Evolutionary conservation across 2,888 invertebrate species (phyloP).

Genomic region (Watsonalla cultraria): DNA sequence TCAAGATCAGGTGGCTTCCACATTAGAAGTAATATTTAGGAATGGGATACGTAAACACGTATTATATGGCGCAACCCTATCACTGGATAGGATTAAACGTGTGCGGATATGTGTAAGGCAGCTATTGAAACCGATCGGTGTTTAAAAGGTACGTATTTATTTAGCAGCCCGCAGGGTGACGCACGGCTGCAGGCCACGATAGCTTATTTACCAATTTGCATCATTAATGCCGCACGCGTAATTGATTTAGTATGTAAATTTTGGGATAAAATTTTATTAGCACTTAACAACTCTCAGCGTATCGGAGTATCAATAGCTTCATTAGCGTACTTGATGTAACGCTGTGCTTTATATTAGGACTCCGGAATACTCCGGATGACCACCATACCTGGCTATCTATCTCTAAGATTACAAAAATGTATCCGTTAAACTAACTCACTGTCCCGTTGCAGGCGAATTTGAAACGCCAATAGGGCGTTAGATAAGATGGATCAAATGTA

Average conservation of each 20-base stretch:
- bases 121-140: conserved; percentile 49
- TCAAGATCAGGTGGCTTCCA: background rate
- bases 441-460: too few relatives aligned
- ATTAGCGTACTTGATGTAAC: background rate
- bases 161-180: conserved; percentile 50
- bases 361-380: background rate
- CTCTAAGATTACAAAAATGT: too few relatives aligned
- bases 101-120: conserved; percentile 29
- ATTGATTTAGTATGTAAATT: conserved; percentile 66
- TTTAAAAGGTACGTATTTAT: conserved; percentile 48
- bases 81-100: conserved; percentile 20
- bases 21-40: conserved; percentile 6
- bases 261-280: conserved; percentile 39
- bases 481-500: too few relatives aligned
- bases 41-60: conserved; percentile 2
- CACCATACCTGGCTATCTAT: background rate
- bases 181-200: conserved; percentile 46
- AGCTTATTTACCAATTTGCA: conserved; percentile 72
- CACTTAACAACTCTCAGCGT: conserved; percentile 12
- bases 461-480: too few relatives aligned
- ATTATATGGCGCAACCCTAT: conserved; percentile 2
- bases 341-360: background rate
- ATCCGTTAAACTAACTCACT: too few relatives aligned
- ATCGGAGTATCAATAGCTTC: conserved; percentile 7
- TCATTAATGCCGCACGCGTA: conserved; percentile 60